Percentiles rank a stretch among this genome's conserved stretches.
phyloP scores from a whole-genome alignment of 2,888 invertebrate species.

The Acleris sparsana region DNA sequence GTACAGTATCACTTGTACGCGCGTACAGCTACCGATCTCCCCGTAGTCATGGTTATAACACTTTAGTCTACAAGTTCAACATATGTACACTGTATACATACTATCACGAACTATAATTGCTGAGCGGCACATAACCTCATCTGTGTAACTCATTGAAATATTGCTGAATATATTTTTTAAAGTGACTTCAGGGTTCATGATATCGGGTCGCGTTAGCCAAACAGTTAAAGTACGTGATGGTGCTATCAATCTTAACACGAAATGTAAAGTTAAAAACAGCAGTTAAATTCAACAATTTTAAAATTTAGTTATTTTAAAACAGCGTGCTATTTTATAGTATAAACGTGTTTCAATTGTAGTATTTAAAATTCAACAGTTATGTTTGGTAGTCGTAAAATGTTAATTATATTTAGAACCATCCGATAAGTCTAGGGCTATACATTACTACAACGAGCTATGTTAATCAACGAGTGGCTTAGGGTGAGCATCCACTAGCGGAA shows the following conservation, averaged over 20 bases:
- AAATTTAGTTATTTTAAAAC: constrained; percentile 44
- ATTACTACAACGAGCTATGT: constrained; percentile 42
- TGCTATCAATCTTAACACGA: constrained; percentile 19
- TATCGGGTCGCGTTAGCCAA: too few relatives aligned
- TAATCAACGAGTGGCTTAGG: constrained; percentile 50
- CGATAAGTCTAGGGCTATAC: constrained; percentile 18
- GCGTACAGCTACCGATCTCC: constrained; percentile 54
- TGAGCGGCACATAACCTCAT: too few relatives aligned
- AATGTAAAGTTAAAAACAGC: constrained; percentile 33
- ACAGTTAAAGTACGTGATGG: constrained; percentile 26
- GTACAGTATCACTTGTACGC: constrained; percentile 32
- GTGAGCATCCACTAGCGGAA: too few relatives aligned
- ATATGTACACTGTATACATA: constrained; percentile 59
- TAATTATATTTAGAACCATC: constrained; percentile 18
- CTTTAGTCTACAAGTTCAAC: constrained; percentile 63
- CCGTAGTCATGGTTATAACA: constrained; percentile 47
- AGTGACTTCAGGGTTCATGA: too few relatives aligned
- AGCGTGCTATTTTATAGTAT: constrained; percentile 48
- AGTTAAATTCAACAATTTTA: constrained; percentile 49
- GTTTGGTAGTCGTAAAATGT: constrained; percentile 14
- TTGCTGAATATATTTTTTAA: too few relatives aligned
- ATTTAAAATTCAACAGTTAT: constrained; percentile 20
- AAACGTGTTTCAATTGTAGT: constrained; percentile 29
- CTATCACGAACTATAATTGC: too few relatives aligned
- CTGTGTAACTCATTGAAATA: too few relatives aligned